Evolutionary conservation across 2,113 vertebrate species (phyloP).

Genomic region (Tringa solitaria): DNA sequence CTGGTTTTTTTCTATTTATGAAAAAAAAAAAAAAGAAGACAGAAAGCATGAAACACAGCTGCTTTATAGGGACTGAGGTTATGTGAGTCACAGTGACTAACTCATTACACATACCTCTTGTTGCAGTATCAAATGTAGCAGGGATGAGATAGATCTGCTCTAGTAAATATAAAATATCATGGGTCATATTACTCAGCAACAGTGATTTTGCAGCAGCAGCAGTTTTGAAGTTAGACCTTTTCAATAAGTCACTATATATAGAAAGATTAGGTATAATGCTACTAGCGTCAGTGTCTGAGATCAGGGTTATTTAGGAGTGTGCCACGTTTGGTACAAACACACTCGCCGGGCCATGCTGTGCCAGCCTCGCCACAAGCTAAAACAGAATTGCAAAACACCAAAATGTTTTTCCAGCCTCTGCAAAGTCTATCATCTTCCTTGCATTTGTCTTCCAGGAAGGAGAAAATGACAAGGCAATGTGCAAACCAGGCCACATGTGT

Average conservation of each 20-base stretch:
- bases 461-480: not conserved
- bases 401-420: not conserved
- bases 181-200: conserved; percentile 73
- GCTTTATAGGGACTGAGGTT: conserved; percentile 32
- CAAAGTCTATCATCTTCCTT: not conserved
- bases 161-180: conserved; percentile 68
- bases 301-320: conserved; percentile 31
- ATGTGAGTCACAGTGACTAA: conserved; percentile 72
- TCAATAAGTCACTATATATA: conserved; percentile 52
- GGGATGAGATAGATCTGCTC: conserved; percentile 46
- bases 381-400: not conserved
- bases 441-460: conserved; percentile 6
- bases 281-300: not conserved
- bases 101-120: conserved; percentile 63
- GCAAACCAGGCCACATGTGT: not conserved
- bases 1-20: not conserved
- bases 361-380: not conserved
- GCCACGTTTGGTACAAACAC: not conserved
- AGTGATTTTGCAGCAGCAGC: conserved; percentile 67
- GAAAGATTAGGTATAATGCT: conserved; percentile 27
- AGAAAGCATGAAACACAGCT: conserved; percentile 38
- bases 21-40: conserved; percentile 9
- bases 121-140: conserved; percentile 71
- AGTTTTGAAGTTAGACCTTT: conserved; percentile 71
- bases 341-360: fast-evolving